phyloP scores from a whole-genome alignment of 2,888 invertebrate species.

The Elmis aenea region DNA sequence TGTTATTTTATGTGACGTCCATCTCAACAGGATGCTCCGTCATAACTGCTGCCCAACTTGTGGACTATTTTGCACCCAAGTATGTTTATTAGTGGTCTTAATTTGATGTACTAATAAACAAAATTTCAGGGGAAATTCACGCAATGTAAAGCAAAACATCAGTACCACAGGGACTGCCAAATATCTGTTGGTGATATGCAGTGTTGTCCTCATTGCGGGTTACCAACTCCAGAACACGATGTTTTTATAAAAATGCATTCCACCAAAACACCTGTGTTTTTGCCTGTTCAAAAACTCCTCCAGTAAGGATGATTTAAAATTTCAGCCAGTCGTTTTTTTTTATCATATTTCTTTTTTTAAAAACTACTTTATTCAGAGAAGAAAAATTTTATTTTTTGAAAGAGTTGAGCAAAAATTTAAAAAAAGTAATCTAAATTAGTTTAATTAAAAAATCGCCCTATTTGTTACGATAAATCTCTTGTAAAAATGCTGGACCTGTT shows the following conservation, averaged over 20 bases:
- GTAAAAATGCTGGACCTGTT: too few relatives aligned
- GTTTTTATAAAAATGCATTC: constrained; percentile 61
- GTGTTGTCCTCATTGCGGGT: constrained; percentile 70
- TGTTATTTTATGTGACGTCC: constrained; percentile 72
- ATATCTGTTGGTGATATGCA: constrained; percentile 42
- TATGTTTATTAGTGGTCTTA: constrained; percentile 33
- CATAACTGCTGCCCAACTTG: constrained; percentile 91
- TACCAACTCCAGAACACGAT: constrained; percentile 53
- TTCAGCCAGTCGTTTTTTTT: too few relatives aligned
- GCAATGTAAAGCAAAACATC: constrained; percentile 72
- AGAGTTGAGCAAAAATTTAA: too few relatives aligned
- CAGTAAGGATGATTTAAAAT: constrained; percentile 32
- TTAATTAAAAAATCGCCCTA: too few relatives aligned
- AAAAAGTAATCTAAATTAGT: too few relatives aligned
- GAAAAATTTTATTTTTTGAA: too few relatives aligned
- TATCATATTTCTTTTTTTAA: too few relatives aligned
- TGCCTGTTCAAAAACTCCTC: constrained; percentile 52
- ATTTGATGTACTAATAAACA: constrained; percentile 2
- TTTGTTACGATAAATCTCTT: too few relatives aligned
- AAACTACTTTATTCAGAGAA: too few relatives aligned
- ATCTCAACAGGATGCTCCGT: constrained; percentile 65
- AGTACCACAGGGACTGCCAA: constrained; percentile 76
- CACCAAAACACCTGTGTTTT: constrained; percentile 57
- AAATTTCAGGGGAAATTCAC: constrained; percentile 75
- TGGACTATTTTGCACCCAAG: constrained; percentile 86